phyloP scores from a whole-genome alignment of 2,888 invertebrate genomes.

The Dorcus hopei region DNA sequence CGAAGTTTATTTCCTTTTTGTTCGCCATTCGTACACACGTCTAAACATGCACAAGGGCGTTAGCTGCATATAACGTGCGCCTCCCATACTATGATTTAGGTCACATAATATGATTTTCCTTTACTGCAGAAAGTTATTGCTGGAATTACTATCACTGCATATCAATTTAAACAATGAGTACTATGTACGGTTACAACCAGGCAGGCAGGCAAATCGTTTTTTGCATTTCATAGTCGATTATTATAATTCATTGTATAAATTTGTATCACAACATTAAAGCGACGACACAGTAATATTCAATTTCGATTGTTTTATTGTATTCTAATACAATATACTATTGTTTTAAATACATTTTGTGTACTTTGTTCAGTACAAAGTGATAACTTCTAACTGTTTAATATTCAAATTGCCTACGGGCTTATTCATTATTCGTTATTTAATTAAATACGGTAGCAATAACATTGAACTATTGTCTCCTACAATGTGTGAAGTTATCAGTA shows the following conservation, averaged over 20 bases:
- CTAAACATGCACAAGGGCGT: background rate
- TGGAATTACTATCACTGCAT: conserved; percentile 18
- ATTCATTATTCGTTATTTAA: no score
- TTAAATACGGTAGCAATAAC: no score
- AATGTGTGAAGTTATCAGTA: no score
- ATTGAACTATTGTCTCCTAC: no score
- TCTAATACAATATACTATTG: conserved; percentile 19
- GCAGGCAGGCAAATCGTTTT: conserved; percentile 15
- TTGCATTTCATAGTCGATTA: conserved; percentile 17
- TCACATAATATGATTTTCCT: background rate
- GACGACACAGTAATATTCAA: conserved; percentile 15
- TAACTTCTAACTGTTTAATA: background rate
- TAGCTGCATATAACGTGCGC: background rate
- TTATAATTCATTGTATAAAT: conserved; percentile 20
- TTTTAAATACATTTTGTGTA: conserved; percentile 15
- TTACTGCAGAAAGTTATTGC: background rate
- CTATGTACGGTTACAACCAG: conserved; percentile 17
- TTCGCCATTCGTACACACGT: no score
- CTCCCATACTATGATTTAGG: background rate
- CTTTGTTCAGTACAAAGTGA: conserved; percentile 1
- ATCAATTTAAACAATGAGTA: conserved; percentile 21
- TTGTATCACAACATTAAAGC: conserved; percentile 11
- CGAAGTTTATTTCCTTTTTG: no score
- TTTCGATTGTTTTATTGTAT: conserved; percentile 22
- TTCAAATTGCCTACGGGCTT: background rate